Percentiles rank a stretch among this genome's conserved stretches.
Evolutionary conservation across 2,113 vertebrate species (phyloP).

Genomic region (western clawed frog (Xenopus tropicalis)): DNA sequence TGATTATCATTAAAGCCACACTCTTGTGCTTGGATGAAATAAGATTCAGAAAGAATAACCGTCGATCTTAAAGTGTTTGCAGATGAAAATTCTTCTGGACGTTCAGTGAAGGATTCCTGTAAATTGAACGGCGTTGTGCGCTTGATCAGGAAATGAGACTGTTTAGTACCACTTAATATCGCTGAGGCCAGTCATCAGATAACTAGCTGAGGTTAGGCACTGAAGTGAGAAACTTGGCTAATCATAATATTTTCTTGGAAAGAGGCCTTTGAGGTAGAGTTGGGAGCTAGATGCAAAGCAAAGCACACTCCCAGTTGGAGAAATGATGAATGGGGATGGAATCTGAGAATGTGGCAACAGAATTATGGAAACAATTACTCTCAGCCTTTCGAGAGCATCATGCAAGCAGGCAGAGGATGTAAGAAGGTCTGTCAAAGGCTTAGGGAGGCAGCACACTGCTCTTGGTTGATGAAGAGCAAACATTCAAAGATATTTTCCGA

Average conservation of each 20-base stretch:
- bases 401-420: neutral
- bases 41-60: too few species aligned
- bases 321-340: slow-evolving; percentile 5
- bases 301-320: neutral
- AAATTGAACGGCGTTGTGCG: slow-evolving; percentile 12
- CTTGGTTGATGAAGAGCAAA: too few species aligned
- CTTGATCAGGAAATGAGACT: slow-evolving; percentile 1
- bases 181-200: slow-evolving; percentile 7
- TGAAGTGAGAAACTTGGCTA: slow-evolving; percentile 1
- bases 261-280: neutral
- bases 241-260: neutral
- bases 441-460: neutral
- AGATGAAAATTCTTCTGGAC: slow-evolving; percentile 16
- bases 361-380: neutral
- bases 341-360: neutral
- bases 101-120: slow-evolving; percentile 13
- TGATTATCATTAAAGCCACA: too few species aligned
- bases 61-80: slow-evolving; percentile 13
- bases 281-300: neutral
- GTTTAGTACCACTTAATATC: slow-evolving; percentile 7
- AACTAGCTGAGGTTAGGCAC: slow-evolving; percentile 8
- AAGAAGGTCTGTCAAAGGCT: neutral
- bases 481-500: too few species aligned
- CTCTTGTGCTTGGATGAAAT: too few species aligned
- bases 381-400: neutral